These are phyloP conservation scores for Mareca strepera DNA, from an alignment of 2,797 vertebrate genomes.

Conservation along the genomic window DNA sequence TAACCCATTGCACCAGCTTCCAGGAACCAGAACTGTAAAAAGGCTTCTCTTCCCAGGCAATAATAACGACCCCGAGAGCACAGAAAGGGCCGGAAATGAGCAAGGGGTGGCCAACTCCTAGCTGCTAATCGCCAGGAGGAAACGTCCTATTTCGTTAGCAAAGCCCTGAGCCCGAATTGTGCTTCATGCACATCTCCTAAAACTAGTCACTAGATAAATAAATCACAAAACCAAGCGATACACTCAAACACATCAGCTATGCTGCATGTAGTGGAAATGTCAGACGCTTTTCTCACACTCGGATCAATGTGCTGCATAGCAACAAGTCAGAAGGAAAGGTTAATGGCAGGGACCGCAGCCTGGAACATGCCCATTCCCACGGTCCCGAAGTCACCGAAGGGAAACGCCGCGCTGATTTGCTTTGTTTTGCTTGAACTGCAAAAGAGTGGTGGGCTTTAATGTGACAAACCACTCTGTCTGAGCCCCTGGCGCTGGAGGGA, in stretches of 20 bases:
- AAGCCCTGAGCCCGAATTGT: background rate
- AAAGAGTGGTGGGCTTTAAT: background rate
- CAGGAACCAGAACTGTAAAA: background rate
- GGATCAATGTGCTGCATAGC: constrained; percentile 38
- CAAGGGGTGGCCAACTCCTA: background rate
- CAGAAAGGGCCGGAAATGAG: constrained; percentile 27
- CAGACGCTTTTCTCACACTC: constrained; percentile 42
- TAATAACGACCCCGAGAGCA: background rate
- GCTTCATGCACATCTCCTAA: background rate
- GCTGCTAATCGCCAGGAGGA: background rate
- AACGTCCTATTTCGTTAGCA: background rate
- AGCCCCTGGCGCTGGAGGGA: background rate
- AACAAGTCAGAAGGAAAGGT: constrained; percentile 69
- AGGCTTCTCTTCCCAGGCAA: constrained; percentile 23
- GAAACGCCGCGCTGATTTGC: background rate
- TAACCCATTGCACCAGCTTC: constrained; percentile 41
- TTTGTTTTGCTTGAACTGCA: background rate
- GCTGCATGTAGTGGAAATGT: background rate
- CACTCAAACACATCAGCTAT: background rate
- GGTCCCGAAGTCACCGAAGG: constrained; percentile 32
- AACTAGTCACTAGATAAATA: background rate
- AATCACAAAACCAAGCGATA: background rate
- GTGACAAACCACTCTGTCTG: background rate
- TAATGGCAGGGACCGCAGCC: constrained; percentile 21
- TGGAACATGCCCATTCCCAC: constrained; percentile 54